Evolutionary conservation across 2,888 invertebrate species (phyloP), one percentile per base, ranked within the genome.

Genomic region (Lingula anatina): DNA sequence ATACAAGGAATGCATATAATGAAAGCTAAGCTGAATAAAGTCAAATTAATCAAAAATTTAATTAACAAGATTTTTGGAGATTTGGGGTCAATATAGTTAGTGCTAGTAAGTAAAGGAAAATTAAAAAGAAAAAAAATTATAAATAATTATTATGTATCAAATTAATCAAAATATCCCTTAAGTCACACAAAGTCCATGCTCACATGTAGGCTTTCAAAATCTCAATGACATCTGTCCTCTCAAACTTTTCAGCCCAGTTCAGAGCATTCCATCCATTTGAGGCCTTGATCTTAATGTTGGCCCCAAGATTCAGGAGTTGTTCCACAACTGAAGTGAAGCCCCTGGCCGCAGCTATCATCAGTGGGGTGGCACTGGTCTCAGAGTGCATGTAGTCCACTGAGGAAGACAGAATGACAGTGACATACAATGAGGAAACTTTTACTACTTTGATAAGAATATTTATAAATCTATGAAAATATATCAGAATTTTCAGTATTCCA

Each of bases 271-370:
- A 86, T 44, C 85, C 85, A 60, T 84, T 83, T 35, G 81, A 81
- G 49, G 87, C 66, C 35, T 83, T 62, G 78, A 82, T 1, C 81
- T 70, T 50, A 78, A 78, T 12, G 83, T 81, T 70, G 82, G 86
- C 47, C 83, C 88, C 88, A 46, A 89, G 81, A 64, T 83, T 83
- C 55, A 90, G 77, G 48, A 92, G 81, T 68, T 86, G 85, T 54
- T 84, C 83, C 12, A 86, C 83, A 45, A 84, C 82, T 54, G 85
- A 83, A 0, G 83, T 57, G 55, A 84, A 84, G 0, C 90, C 90
- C 56, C 86, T 80, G 28, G 83, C 82, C 12, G 88, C 85, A 45
- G 90, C 89, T 1, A 86, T 85, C 86, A 90, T 90, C 60, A 91
- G 81, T 0, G 89, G 83, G 15, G 87, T 86, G 83, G 66, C 83